Evolutionary conservation across 2,888 invertebrate species (phyloP).

Genomic region (Ophioninae sp.): DNA sequence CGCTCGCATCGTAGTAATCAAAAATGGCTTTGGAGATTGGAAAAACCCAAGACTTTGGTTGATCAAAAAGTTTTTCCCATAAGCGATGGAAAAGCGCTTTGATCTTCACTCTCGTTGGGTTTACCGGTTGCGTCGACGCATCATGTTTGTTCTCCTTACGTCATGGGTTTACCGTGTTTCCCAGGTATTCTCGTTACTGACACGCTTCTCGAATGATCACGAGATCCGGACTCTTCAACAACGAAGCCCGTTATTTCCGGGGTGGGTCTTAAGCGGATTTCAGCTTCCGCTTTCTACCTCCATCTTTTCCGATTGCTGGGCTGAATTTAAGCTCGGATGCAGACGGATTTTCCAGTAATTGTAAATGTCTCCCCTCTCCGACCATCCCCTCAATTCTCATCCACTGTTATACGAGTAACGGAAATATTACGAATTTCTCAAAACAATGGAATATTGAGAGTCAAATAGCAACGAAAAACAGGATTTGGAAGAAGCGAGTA

Average conservation of each 20-base stretch:
- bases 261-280: conserved; percentile 1
- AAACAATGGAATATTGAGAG: not conserved
- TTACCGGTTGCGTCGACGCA: not conserved
- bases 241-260: not conserved
- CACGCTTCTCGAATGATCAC: not conserved
- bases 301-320: not conserved
- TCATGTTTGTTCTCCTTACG: not conserved
- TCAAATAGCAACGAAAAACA: not conserved
- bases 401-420: not conserved
- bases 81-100: not conserved
- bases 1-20: not conserved
- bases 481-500: not conserved
- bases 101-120: not conserved
- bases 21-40: not conserved
- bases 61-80: not conserved
- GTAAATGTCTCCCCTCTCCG: not conserved
- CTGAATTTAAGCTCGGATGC: not conserved
- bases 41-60: not conserved
- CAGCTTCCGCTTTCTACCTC: not conserved
- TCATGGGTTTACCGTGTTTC: not conserved
- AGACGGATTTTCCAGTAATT: not conserved
- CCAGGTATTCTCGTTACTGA: not conserved
- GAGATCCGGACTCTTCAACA: not conserved
- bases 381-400: not conserved
- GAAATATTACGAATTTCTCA: not conserved